phyloP scores from a whole-genome alignment of 2,888 invertebrate genomes.

The Habroteleia sp. region DNA sequence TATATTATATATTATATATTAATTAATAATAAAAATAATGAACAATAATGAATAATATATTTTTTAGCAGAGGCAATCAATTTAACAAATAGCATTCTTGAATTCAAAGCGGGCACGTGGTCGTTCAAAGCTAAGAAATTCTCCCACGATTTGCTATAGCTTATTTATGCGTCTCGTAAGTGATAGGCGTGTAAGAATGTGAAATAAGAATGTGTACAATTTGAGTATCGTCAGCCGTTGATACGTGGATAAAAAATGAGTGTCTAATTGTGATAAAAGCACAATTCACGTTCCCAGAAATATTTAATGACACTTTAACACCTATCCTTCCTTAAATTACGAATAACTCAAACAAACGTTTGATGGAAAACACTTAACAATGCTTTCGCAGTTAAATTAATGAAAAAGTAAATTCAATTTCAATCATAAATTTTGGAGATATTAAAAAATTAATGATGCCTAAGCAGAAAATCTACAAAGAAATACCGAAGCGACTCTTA shows the following conservation, averaged over 20 bases:
- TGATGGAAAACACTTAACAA: too few species aligned
- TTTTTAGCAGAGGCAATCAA: too few species aligned
- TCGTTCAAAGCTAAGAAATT: slow-evolving; percentile 27
- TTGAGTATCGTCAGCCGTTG: slow-evolving; percentile 13
- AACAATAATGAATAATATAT: too few species aligned
- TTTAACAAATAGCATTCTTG: slow-evolving; percentile 68
- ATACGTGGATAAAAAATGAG: slow-evolving; percentile 22
- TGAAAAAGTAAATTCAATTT: neutral
- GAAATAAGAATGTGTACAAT: slow-evolving; percentile 20
- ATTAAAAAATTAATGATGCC: too few species aligned
- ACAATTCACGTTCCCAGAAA: neutral
- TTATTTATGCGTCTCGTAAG: slow-evolving; percentile 37
- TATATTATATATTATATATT: too few species aligned
- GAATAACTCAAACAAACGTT: too few species aligned
- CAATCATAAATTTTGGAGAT: too few species aligned
- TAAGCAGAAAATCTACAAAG: slow-evolving; percentile 8
- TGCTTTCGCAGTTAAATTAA: too few species aligned
- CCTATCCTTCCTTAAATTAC: too few species aligned
- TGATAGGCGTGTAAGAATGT: slow-evolving; percentile 47
- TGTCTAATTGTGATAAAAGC: slow-evolving; percentile 18
- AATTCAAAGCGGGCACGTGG: slow-evolving; percentile 74
- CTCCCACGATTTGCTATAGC: slow-evolving; percentile 65
- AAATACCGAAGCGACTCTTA: slow-evolving; percentile 1
- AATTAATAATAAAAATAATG: too few species aligned
- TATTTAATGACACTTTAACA: slow-evolving; percentile 14